phyloP scores from a whole-genome alignment of 1,140 invertebrate species.

The Augochlora pura region DNA sequence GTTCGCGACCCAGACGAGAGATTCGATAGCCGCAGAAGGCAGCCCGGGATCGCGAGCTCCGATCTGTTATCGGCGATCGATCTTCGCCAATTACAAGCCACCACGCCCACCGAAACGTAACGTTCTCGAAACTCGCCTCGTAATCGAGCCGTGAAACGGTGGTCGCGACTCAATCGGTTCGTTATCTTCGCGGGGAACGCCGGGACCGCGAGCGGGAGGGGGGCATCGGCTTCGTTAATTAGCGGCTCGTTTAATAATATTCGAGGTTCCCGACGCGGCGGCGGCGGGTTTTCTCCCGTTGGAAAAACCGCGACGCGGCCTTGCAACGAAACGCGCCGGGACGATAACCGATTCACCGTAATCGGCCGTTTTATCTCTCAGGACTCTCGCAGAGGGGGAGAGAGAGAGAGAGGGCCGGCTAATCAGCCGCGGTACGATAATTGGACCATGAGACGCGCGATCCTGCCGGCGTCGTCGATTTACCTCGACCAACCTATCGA shows the following conservation, averaged over 20 bases:
- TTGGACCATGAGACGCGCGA: slow-evolving; percentile 52
- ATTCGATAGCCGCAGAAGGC: too few species aligned
- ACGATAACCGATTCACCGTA: slow-evolving; percentile 46
- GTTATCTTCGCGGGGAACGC: background rate
- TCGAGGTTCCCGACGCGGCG: background rate
- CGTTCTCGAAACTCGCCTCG: background rate
- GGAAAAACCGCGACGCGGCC: slow-evolving; percentile 6
- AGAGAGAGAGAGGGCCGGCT: slow-evolving; percentile 22
- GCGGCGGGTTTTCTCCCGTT: slow-evolving; percentile 16
- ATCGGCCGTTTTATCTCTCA: slow-evolving; percentile 44
- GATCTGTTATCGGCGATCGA: too few species aligned
- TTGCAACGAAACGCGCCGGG: slow-evolving; percentile 7
- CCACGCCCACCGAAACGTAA: background rate
- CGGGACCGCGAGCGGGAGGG: background rate
- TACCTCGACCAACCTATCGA: too few species aligned
- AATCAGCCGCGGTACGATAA: slow-evolving; percentile 59
- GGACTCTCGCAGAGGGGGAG: background rate
- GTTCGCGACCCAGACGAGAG: too few species aligned
- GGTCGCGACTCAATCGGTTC: background rate
- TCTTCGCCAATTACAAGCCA: too few species aligned
- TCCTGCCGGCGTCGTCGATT: slow-evolving; percentile 3
- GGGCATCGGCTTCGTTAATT: slow-evolving; percentile 7
- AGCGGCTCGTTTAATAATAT: slow-evolving; percentile 23
- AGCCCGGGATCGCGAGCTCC: too few species aligned
- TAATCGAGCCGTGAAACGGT: too few species aligned